These are phyloP conservation scores for Piaya cayana DNA, from an alignment of 2,113 vertebrate genomes.

Conservation along the genomic window DNA sequence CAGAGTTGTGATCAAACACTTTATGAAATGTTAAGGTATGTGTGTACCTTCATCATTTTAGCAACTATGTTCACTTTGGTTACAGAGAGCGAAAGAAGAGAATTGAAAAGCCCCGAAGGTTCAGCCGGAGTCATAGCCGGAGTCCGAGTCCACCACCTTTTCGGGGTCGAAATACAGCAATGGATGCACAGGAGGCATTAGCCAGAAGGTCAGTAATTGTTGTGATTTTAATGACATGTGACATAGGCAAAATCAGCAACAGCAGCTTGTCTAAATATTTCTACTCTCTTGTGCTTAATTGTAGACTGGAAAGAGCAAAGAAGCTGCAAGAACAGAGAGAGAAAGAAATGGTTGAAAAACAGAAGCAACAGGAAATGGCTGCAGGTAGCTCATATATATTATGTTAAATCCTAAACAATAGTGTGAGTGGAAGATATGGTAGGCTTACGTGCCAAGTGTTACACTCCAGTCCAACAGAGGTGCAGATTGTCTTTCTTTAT, in stretches of 20 bases:
- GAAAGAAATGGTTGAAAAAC: slow-evolving; percentile 95
- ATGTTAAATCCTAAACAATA: not conserved
- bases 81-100: slow-evolving; percentile 92
- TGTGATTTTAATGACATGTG: fast-evolving
- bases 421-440: not conserved
- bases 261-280: not conserved
- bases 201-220: slow-evolving; percentile 86
- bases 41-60: not conserved
- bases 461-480: not conserved
- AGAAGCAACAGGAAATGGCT: slow-evolving; percentile 91
- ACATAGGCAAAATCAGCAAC: no score
- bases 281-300: not conserved
- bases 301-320: slow-evolving; percentile 94
- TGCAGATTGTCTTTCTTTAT: not conserved
- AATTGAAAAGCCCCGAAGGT: slow-evolving; percentile 86
- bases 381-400: slow-evolving; percentile 76
- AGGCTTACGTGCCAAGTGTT: not conserved
- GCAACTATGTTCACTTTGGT: not conserved
- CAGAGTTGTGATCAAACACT: not conserved
- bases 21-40: not conserved
- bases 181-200: slow-evolving; percentile 97
- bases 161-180: slow-evolving; percentile 93
- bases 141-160: slow-evolving; percentile 88
- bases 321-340: slow-evolving; percentile 98
- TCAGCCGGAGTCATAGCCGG: slow-evolving; percentile 87